Evolutionary conservation across 2,797 vertebrate species (phyloP).

Genomic region (Otus scops): DNA sequence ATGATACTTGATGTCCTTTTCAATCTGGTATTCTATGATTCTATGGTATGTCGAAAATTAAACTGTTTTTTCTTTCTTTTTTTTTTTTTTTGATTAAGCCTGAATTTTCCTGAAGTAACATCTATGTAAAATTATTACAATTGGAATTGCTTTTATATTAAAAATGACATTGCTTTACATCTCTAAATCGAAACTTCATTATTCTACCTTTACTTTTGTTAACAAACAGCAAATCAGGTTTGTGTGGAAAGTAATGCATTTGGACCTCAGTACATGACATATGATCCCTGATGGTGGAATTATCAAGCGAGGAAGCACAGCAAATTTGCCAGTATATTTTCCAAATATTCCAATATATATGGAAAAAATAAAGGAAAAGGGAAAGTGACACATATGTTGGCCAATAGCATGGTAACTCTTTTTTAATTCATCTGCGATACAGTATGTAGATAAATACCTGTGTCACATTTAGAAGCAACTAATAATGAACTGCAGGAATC

Average conservation of each 20-base stretch:
- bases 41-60: not conserved
- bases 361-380: not conserved
- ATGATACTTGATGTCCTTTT: not conserved
- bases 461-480: not conserved
- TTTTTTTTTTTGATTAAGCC: not conserved
- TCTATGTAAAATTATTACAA: not conserved
- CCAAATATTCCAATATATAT: not conserved
- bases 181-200: not conserved
- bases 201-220: not conserved
- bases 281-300: not conserved
- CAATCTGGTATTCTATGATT: not conserved
- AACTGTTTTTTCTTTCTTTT: accelerated
- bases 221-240: not conserved
- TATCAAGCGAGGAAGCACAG: not conserved
- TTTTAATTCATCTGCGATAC: not conserved
- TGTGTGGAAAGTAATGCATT: not conserved
- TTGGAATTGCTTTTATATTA: not conserved
- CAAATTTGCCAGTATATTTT: not conserved
- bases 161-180: not conserved
- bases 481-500: not conserved
- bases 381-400: not conserved
- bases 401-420: not conserved
- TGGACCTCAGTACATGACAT: not conserved
- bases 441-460: not conserved
- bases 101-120: not conserved